Conservation (phyloP, 2,113 vertebrate species). For the Solea senegalensis region DNA sequence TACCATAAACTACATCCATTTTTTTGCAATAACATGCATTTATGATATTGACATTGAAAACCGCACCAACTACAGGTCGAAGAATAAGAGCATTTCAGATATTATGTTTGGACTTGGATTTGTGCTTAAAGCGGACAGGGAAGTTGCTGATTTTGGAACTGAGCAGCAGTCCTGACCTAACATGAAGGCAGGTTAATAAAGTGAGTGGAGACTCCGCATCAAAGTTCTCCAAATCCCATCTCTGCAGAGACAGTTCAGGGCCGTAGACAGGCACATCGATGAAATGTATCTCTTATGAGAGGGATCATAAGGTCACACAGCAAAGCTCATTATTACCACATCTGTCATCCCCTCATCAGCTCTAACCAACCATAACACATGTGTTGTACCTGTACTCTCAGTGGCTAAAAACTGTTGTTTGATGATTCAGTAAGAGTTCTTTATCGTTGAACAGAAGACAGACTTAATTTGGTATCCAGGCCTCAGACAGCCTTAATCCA, state of each 20-base stretch:
- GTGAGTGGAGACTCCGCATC: not conserved
- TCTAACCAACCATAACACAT: too few relatives aligned
- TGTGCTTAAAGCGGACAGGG: too few relatives aligned
- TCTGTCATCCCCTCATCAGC: too few relatives aligned
- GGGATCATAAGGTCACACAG: conserved; percentile 40
- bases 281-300: conserved; percentile 42
- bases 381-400: not conserved
- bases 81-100: too few relatives aligned
- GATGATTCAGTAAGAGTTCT: conserved; percentile 1
- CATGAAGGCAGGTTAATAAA: not conserved
- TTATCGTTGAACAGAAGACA: not conserved
- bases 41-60: not conserved
- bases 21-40: too few relatives aligned
- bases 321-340: conserved; percentile 48
- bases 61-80: not conserved
- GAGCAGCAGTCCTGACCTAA: not conserved
- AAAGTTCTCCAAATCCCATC: conserved; percentile 23
- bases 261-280: conserved; percentile 21
- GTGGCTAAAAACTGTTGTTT: not conserved
- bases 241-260: conserved; percentile 15
- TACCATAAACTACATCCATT: too few relatives aligned
- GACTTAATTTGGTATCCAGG: not conserved
- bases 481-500: not conserved
- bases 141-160: not conserved
- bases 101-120: not conserved